These are phyloP conservation scores for Phoeniculus purpureus DNA, from an alignment of 2,797 vertebrate species.

Conservation along the genomic window DNA sequence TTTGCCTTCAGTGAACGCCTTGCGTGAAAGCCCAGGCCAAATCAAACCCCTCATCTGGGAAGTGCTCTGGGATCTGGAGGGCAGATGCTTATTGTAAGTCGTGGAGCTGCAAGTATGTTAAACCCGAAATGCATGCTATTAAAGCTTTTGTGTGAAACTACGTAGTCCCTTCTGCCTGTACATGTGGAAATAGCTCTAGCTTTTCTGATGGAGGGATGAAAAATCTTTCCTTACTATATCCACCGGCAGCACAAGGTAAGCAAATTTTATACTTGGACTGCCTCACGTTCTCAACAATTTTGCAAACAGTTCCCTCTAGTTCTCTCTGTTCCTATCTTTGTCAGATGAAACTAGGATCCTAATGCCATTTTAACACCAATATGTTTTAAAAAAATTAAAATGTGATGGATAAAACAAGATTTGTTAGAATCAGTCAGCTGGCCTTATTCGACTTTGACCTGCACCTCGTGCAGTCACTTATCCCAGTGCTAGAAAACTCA, in stretches of 20 bases:
- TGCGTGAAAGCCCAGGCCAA: slow-evolving; percentile 11
- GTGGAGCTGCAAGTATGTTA: slow-evolving; percentile 6
- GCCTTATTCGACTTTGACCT: neutral
- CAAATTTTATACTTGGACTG: slow-evolving; percentile 41
- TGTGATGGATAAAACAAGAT: neutral
- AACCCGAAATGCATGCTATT: neutral
- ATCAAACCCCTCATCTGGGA: neutral
- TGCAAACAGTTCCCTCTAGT: slow-evolving; percentile 40
- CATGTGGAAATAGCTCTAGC: neutral
- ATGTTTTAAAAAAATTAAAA: neutral
- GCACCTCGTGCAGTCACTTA: neutral
- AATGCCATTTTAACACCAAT: neutral
- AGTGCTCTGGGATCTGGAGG: neutral
- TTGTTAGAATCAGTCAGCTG: neutral
- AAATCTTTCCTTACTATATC: slow-evolving; percentile 43
- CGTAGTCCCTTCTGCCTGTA: neutral
- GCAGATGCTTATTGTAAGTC: slow-evolving; percentile 44
- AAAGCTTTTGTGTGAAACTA: slow-evolving; percentile 12
- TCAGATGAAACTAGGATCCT: neutral
- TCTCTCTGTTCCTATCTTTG: neutral
- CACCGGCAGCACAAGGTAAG: slow-evolving; percentile 27
- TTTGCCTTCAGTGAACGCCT: slow-evolving; percentile 33
- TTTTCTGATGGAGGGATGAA: slow-evolving; percentile 25
- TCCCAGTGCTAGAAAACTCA: neutral
- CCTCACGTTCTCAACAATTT: neutral